These are phyloP conservation scores for Pediacus dermestoides DNA, from an alignment of 2,888 invertebrate genomes.

Conservation along the genomic window DNA sequence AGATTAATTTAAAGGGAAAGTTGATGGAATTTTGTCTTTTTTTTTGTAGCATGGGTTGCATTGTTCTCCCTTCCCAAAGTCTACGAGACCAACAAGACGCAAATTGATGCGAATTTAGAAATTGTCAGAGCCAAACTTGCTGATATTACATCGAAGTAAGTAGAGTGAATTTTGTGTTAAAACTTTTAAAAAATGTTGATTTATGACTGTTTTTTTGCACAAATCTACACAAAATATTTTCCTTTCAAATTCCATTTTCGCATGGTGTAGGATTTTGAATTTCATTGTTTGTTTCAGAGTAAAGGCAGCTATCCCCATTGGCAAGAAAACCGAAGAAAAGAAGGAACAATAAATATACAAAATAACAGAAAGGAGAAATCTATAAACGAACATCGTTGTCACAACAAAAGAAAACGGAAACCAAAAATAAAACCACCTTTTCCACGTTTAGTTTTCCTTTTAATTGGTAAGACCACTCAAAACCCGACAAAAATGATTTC, in stretches of 20 bases:
- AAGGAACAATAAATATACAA: slow-evolving; percentile 70
- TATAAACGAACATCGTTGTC: too few relatives aligned
- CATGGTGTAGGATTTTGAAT: too few relatives aligned
- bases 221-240: too few relatives aligned
- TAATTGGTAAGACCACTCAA: too few relatives aligned
- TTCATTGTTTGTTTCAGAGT: slow-evolving; percentile 59
- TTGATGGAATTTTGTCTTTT: slow-evolving; percentile 12
- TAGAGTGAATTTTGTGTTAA: slow-evolving; percentile 28
- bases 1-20: neutral
- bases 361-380: slow-evolving; percentile 11
- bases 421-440: too few relatives aligned
- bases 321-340: slow-evolving; percentile 79
- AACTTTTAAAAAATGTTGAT: slow-evolving; percentile 7
- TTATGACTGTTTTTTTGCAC: too few relatives aligned
- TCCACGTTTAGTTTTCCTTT: too few relatives aligned
- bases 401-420: too few relatives aligned
- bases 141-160: slow-evolving; percentile 87
- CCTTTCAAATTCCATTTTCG: too few relatives aligned
- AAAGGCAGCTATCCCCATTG: slow-evolving; percentile 83
- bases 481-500: too few relatives aligned
- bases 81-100: slow-evolving; percentile 90
- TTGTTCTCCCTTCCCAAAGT: slow-evolving; percentile 95
- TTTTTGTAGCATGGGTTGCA: slow-evolving; percentile 77
- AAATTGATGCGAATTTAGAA: slow-evolving; percentile 88
- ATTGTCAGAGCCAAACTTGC: slow-evolving; percentile 82